Evolutionary conservation across 2,888 invertebrate genomes (phyloP).

Genomic region (Pheosia tremula): DNA sequence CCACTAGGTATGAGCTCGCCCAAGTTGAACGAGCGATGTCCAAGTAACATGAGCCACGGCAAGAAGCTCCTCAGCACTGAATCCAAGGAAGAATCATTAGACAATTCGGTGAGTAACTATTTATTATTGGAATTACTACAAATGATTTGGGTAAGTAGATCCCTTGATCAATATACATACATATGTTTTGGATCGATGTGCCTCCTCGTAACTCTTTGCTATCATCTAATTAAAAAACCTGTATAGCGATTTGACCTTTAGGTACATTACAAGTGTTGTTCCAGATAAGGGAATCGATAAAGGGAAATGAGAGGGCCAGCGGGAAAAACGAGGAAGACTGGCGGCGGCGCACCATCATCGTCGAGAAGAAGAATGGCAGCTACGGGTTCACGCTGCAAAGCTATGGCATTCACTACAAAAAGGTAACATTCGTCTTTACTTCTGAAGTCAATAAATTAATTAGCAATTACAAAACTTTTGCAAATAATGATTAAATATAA

Average conservation of each 20-base stretch:
- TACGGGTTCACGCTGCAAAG: constrained; percentile 99
- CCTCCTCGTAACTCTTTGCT: too few relatives aligned
- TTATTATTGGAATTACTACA: too few relatives aligned
- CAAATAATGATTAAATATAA: not conserved
- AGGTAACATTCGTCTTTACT: constrained; percentile 60
- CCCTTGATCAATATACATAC: too few relatives aligned
- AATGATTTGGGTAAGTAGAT: too few relatives aligned
- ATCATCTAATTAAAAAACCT: too few relatives aligned
- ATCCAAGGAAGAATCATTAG: constrained; percentile 73
- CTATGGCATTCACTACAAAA: constrained; percentile 98
- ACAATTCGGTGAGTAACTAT: constrained; percentile 70
- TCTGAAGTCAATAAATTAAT: too few relatives aligned
- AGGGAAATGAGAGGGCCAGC: constrained; percentile 45
- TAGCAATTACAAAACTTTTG: too few relatives aligned
- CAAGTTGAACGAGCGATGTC: constrained; percentile 71
- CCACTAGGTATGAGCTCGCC: constrained; percentile 70
- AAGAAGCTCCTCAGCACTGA: constrained; percentile 68
- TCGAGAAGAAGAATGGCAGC: constrained; percentile 94
- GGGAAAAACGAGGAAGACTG: constrained; percentile 90
- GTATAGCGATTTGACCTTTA: too few relatives aligned
- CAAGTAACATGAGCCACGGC: constrained; percentile 69
- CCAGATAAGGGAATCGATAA: constrained; percentile 71
- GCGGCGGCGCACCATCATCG: constrained; percentile 94
- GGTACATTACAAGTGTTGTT: constrained; percentile 11
- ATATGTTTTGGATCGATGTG: too few relatives aligned